Base-by-base conservation (phyloP, 2,888 invertebrate species). In the Acanthosepion pharaonis region DNA sequence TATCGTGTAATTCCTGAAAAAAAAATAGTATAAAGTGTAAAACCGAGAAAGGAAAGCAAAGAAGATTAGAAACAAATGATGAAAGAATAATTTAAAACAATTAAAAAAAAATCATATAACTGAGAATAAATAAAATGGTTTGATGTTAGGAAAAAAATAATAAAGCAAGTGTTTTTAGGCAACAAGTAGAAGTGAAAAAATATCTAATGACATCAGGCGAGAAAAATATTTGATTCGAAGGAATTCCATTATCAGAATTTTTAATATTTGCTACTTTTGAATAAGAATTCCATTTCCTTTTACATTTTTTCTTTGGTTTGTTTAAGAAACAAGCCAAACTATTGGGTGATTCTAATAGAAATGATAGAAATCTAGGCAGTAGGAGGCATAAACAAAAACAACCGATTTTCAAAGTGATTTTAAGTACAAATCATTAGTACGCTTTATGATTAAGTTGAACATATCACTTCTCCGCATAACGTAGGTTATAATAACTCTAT, bases 261-360 rank as follows among this genome's bases (percentile, higher is more conserved):
- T 78, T 78, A 78, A 78, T 78, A 78, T 78, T 78, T 78, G 15
- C 78, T 78, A 33, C 28, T 78, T 78, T n/a, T 78, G 11, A n/a
- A 78, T n/a, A n/a, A 78, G n/a, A n/a, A n/a, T 15, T 33, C n/a
- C n/a, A n/a, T 78, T 78, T 78, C n/a, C n/a, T 78, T 0, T 59
- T 59, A 4, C 5, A 5, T 33, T 33, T n/a, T 78, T n/a, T 78
- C n/a, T 78, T 33, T 78, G n/a, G 78, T 78, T 15, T 78, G 78
- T 78, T 78, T 78, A n/a, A 78, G 78, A 78, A 78, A 78, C 78
- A 78, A 78, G 78, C n/a, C n/a, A 33, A 78, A 78, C 78, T 78
- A 78, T 78, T 78, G 78, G 78, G n/a, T 78, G 78, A 78, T 78
- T 78, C n/a, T 11, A 15, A 33, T 11, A n/a, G 11, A 78, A 78